Base-by-base conservation (phyloP, 1,140 invertebrate species). In the Sitophilus oryzae region DNA sequence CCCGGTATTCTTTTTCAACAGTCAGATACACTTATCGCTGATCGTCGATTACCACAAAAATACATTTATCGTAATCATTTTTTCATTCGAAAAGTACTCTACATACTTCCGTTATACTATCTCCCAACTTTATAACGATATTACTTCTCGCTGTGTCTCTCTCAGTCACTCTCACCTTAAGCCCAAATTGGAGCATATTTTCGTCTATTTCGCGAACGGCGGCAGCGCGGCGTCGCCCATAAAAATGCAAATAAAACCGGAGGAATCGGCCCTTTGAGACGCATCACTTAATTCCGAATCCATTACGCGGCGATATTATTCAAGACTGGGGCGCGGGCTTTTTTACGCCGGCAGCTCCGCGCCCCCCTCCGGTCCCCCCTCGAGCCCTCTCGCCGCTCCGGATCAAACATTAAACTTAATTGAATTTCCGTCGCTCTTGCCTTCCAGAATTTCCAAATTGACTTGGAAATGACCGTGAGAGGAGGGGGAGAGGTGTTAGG, bases 321-420 rank as follows among this genome's bases (percentile, higher is more conserved):
- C 51, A 53, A 64, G 64, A 60, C 58, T 58, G 22, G 52, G 48
- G 49, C 34, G 37, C 46, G 16, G 52, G 56, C 55, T 64, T 66
- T 66, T 66, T 64, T 64, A 64, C 60, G 53, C 53, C 49, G 59
- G n/a, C n/a, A n/a, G n/a, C n/a, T n/a, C n/a, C n/a, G n/a, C n/a
- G n/a, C n/a, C n/a, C n/a, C n/a, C n/a, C n/a, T n/a, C n/a, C n/a
- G n/a, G n/a, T n/a, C n/a, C n/a, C n/a, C n/a, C n/a, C n/a, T n/a
- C n/a, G n/a, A n/a, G n/a, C n/a, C n/a, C n/a, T n/a, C n/a, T n/a
- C 61, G 58, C 25, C 25, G 59, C 66, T 62, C 58, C 62, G 67
- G 66, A 70, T 69, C 67, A 68, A 67, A 67, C 69, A 71, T 71
- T 71, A 71, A 71, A 71, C 67, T 71, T 71, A 71, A 71, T 71